A percentile compares a stretch with the other conserved stretches of the same genome.
Evolutionary conservation across 2,113 vertebrate genomes (phyloP).

Genomic region (Upupa epops): DNA sequence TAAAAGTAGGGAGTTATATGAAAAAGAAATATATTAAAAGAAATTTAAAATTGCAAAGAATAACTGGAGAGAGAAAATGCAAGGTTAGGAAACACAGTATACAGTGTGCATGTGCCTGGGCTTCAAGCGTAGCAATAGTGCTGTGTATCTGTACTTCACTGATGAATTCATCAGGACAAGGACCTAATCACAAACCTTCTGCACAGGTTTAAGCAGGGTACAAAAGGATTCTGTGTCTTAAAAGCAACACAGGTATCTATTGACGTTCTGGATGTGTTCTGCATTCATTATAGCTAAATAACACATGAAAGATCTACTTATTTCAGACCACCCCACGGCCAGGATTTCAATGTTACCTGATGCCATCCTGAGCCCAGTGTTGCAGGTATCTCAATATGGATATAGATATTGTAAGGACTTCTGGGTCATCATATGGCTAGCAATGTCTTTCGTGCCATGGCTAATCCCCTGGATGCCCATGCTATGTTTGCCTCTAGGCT

Average conservation of each 20-base stretch:
- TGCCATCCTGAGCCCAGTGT: background rate
- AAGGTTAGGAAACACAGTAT: background rate
- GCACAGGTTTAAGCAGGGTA: background rate
- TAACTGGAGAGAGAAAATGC: slow-evolving; percentile 14
- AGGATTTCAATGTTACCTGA: background rate
- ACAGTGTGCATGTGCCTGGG: background rate
- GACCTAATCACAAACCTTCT: background rate
- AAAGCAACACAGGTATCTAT: background rate
- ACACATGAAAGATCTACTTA: background rate
- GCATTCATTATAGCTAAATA: background rate
- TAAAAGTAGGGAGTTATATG: background rate
- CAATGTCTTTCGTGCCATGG: background rate
- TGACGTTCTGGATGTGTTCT: background rate
- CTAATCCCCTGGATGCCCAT: background rate
- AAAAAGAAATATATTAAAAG: slow-evolving; percentile 11
- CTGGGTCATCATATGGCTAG: background rate
- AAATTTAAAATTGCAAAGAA: background rate
- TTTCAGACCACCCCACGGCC: background rate
- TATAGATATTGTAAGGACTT: background rate
- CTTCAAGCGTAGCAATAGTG: background rate
- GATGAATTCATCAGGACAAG: background rate
- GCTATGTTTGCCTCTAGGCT: slow-evolving; percentile 39
- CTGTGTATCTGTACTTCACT: accelerated
- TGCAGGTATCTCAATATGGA: background rate
- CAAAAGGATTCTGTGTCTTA: background rate